Evolutionary conservation across 1,140 invertebrate species (phyloP).

Genomic region (Drosophila santomea): DNA sequence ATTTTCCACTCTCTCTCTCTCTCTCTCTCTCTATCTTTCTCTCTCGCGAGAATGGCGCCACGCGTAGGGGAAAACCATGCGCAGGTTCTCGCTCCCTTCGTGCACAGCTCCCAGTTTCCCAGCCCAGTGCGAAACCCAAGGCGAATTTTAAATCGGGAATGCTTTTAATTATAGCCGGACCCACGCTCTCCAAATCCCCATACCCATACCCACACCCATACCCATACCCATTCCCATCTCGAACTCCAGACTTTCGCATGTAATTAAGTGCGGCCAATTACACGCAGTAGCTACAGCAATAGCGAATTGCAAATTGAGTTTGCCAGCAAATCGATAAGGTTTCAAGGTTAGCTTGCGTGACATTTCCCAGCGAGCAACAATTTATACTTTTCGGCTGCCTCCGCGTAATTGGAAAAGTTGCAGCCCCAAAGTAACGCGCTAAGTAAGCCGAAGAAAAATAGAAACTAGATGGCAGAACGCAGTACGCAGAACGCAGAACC

Average conservation of each 20-base stretch:
- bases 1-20: slow-evolving; percentile 56
- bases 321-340: slow-evolving; percentile 59
- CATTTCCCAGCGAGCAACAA: slow-evolving; percentile 28
- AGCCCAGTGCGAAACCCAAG: background rate
- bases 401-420: slow-evolving; percentile 39
- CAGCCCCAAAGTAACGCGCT: slow-evolving; percentile 9
- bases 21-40: background rate
- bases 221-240: no score
- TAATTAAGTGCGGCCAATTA: slow-evolving; percentile 63
- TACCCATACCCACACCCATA: no score
- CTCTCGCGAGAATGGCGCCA: slow-evolving; percentile 8
- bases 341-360: slow-evolving; percentile 66
- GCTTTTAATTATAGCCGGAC: slow-evolving; percentile 39
- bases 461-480: background rate
- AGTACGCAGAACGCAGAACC: slow-evolving; percentile 1
- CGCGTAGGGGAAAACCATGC: slow-evolving; percentile 6
- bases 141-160: slow-evolving; percentile 44
- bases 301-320: slow-evolving; percentile 38
- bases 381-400: slow-evolving; percentile 3
- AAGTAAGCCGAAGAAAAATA: slow-evolving; percentile 13
- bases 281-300: slow-evolving; percentile 31
- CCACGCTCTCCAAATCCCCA: background rate
- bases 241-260: slow-evolving; percentile 17
- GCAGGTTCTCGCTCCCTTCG: slow-evolving; percentile 20
- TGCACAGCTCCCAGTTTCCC: background rate